phyloP scores from a whole-genome alignment of 2,113 vertebrate genomes.

The Oryzias melastigma region DNA sequence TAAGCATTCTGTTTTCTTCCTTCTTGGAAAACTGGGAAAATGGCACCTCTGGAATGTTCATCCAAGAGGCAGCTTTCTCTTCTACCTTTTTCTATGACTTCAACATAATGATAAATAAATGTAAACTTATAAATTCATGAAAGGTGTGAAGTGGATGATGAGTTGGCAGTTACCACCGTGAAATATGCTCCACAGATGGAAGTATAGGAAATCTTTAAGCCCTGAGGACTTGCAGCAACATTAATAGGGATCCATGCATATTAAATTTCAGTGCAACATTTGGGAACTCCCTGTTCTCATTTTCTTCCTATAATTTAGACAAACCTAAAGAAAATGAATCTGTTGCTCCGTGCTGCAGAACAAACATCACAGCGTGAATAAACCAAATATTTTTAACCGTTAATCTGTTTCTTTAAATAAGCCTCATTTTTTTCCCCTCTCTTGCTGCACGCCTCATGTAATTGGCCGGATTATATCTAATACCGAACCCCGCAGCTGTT shows the following conservation, averaged over 20 bases:
- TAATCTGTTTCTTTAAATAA: neutral
- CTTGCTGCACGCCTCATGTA: conserved; percentile 37
- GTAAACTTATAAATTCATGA: neutral
- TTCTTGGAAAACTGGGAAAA: too few species aligned
- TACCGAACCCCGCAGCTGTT: conserved; percentile 43
- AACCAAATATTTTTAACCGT: neutral
- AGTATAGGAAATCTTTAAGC: neutral
- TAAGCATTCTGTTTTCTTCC: too few species aligned
- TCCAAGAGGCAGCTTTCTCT: too few species aligned
- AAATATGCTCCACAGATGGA: too few species aligned
- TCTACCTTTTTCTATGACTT: too few species aligned
- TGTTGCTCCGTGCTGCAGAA: too few species aligned
- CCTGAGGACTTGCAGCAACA: conserved; percentile 2
- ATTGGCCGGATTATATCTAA: conserved; percentile 51
- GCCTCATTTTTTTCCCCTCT: neutral
- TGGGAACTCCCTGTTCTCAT: conserved; percentile 3
- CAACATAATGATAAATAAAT: neutral
- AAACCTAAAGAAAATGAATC: neutral
- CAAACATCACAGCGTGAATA: too few species aligned
- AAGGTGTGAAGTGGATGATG: too few species aligned
- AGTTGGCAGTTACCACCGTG: too few species aligned
- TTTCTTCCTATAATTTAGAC: neutral
- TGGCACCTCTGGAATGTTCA: too few species aligned
- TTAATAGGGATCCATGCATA: conserved; percentile 9
- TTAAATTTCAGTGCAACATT: conserved; percentile 6